Conservation (phyloP, 1,140 invertebrate genomes). For the Leptonema lineaticorne region DNA sequence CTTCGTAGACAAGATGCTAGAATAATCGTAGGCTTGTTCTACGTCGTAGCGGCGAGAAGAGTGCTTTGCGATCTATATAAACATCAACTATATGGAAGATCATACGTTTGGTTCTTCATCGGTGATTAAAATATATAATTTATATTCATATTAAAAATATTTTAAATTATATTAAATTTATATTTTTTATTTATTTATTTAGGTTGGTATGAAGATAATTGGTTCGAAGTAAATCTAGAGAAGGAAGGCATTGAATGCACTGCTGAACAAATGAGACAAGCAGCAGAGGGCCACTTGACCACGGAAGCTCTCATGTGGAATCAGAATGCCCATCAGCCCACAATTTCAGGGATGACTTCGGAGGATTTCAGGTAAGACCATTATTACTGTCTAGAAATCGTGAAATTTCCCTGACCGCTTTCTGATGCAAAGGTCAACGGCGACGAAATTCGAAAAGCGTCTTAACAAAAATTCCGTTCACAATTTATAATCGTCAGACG, state of each 20-base stretch:
- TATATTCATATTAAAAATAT: too few species aligned
- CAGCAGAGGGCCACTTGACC: conserved; percentile 95
- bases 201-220: conserved; percentile 99
- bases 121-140: conserved; percentile 61
- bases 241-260: conserved; percentile 92
- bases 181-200: conserved; percentile 20
- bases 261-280: conserved; percentile 85
- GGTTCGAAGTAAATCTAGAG: conserved; percentile 90
- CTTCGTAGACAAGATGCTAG: conserved; percentile 90
- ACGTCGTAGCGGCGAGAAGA: conserved; percentile 91
- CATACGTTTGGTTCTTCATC: conserved; percentile 99
- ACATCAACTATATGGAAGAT: conserved; percentile 90
- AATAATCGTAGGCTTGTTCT: conserved; percentile 97
- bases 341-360: conserved; percentile 90
- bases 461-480: not conserved
- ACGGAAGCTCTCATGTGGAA: conserved; percentile 99
- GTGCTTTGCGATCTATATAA: conserved; percentile 98
- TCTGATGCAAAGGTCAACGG: too few species aligned
- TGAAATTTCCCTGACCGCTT: too few species aligned
- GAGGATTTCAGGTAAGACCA: conserved; percentile 65
- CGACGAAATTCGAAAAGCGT: not conserved
- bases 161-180: too few species aligned
- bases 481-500: conserved; percentile 9
- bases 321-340: conserved; percentile 84
- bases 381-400: not conserved